Evolutionary conservation across 2,797 vertebrate genomes (phyloP), one percentile per base, ranked within the genome.

Genomic region (Scolopax bukidnonensis): DNA sequence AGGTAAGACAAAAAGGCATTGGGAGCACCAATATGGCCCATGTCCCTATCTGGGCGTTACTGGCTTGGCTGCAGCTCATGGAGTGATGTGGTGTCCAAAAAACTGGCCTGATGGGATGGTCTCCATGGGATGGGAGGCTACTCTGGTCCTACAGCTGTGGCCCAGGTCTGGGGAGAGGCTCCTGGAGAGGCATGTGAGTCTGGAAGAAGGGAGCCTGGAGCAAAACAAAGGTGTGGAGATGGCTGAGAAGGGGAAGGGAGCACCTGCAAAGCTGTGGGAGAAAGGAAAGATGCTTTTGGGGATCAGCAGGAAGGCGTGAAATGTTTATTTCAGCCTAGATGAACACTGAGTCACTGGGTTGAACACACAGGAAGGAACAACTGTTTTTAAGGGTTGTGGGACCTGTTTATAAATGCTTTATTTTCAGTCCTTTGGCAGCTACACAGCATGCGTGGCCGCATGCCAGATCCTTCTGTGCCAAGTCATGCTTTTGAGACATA

Each of bases 11-110:
- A 53, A 79, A 68, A 27, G 15, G 28, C 15, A 17, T 24, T 4
- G 1, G 11, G 68, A 84, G 38, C 21, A 57, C 38, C 16, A 32
- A 32, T 18, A 24, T 1, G 43, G 36, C 30, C 30, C 21, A 2
- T 4, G 38, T 80, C 13, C 30, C 57, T 68, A 24, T n/a, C 50
- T 32, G 1, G 0, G n/a, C 1, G 0, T 23, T 60, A 24, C 33
- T 17, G 7, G 32, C n/a, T 48, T 50, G 51, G 24, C 70, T 65
- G 33, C 45, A 77, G 54, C 54, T 85, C 4, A 1, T 23, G 17
- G 33, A 4, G 47, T 21, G 30, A 10, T 3, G 8, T 16, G 19
- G 11, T 56, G 33, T n/a, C 59, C 53, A 41, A 73, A 67, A 41
- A 21, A 47, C 33, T 67, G 28, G 28, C 12, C 32, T 48, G 71